phyloP scores from a whole-genome alignment of 2,113 vertebrate species.

The Brachyhypopomus gauderio region DNA sequence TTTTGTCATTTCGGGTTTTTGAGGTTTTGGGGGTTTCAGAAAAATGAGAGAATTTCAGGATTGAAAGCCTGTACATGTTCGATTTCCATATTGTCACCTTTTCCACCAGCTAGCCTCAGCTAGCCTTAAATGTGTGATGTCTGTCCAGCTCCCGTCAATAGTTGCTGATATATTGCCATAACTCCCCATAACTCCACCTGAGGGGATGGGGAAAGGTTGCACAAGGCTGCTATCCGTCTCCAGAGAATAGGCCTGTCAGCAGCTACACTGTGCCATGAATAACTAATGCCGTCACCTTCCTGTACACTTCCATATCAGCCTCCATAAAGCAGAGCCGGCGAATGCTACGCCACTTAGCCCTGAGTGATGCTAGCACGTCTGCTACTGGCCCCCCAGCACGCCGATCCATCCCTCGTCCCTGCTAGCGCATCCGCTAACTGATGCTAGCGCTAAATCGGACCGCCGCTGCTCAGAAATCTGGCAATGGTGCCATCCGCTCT shows the following conservation, averaged over 20 bases:
- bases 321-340: constrained; percentile 35
- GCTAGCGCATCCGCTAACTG: constrained; percentile 5
- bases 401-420: constrained; percentile 22
- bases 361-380: constrained; percentile 30
- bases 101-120: neutral
- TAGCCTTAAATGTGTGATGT: neutral
- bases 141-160: neutral
- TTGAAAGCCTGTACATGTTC: neutral
- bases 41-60: neutral
- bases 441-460: constrained; percentile 15
- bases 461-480: neutral
- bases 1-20: too few relatives aligned
- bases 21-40: too few relatives aligned
- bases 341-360: constrained; percentile 30
- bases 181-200: constrained; percentile 28
- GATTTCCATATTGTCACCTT: neutral
- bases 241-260: constrained; percentile 42
- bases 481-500: neutral
- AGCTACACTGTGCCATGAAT: constrained; percentile 34
- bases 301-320: constrained; percentile 43
- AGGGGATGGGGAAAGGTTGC: constrained; percentile 22
- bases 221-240: constrained; percentile 41
- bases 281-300: constrained; percentile 39
- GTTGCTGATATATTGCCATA: constrained; percentile 24
- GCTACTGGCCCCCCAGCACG: constrained; percentile 24